Conservation (phyloP, 2,888 invertebrate species). For the Octodonta nipae region DNA sequence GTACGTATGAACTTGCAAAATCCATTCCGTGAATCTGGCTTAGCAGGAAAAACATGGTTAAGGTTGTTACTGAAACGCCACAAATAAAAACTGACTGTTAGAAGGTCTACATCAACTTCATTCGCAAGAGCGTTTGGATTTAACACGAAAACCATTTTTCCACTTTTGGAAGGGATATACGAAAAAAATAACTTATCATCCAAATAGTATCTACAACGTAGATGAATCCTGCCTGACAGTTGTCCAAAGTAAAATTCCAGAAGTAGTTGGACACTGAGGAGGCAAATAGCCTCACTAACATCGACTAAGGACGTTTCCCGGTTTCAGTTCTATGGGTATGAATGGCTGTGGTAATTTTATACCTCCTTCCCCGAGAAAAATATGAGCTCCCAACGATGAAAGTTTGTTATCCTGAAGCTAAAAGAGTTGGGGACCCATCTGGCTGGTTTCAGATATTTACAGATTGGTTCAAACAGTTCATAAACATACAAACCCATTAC, state of each 20-base stretch:
- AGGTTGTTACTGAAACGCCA: constrained; percentile 3
- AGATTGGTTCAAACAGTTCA: constrained; percentile 3
- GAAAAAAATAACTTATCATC: constrained; percentile 9
- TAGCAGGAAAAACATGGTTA: constrained; percentile 4
- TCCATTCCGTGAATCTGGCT: constrained; percentile 2
- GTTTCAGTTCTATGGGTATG: constrained; percentile 22
- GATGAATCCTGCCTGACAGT: constrained; percentile 27
- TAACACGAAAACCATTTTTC: constrained; percentile 6
- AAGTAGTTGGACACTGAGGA: constrained; percentile 22
- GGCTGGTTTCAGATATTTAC: constrained; percentile 2
- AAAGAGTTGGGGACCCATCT: constrained; percentile 4
- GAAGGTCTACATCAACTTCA: constrained; percentile 3
- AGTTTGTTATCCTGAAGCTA: constrained; percentile 4
- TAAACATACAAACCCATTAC: constrained; percentile 6
- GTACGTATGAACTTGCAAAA: constrained; percentile 2
- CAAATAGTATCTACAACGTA: constrained; percentile 23
- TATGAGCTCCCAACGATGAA: constrained; percentile 19
- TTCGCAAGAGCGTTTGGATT: constrained; percentile 8
- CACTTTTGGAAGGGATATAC: constrained; percentile 4
- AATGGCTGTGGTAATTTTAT: constrained; percentile 23
- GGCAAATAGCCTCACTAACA: constrained; percentile 23
- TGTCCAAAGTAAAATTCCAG: constrained; percentile 22
- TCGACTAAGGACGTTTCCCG: constrained; percentile 25
- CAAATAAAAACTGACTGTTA: constrained; percentile 2
- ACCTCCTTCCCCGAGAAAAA: constrained; percentile 26